A percentile compares a stretch with the other conserved stretches of the same genome.
These are phyloP conservation scores for Phortica magna DNA, from an alignment of 2,888 invertebrate genomes.

Conservation along the genomic window DNA sequence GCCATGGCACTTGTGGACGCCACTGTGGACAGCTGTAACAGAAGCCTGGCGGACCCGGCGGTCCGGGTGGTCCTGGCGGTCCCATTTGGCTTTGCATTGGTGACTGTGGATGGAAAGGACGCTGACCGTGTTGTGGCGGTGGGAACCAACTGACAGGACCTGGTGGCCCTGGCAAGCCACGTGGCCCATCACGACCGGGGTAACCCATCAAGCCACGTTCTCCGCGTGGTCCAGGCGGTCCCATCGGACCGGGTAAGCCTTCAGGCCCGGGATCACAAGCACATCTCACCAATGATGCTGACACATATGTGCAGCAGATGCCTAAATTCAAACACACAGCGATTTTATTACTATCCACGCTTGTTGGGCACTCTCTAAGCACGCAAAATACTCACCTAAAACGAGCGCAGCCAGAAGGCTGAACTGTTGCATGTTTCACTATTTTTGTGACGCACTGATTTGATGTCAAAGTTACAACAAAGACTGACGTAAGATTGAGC, in stretches of 20 bases:
- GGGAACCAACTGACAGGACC: not conserved
- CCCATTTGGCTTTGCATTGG: slow-evolving; percentile 48
- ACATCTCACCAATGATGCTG: slow-evolving; percentile 60
- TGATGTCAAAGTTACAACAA: not conserved
- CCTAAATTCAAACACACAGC: slow-evolving; percentile 43
- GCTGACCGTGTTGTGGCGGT: not conserved
- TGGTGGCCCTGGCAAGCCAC: slow-evolving; percentile 40
- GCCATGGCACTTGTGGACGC: slow-evolving; percentile 24
- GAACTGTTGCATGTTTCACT: slow-evolving; percentile 47
- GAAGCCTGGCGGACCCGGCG: slow-evolving; percentile 63
- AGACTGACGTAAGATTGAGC: slow-evolving; percentile 48
- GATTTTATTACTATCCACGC: not conserved
- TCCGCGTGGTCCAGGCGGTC: slow-evolving; percentile 45
- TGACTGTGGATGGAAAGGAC: slow-evolving; percentile 52
- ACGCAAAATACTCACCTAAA: slow-evolving; percentile 51
- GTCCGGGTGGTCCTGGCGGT: slow-evolving; percentile 60
- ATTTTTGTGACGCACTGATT: slow-evolving; percentile 13
- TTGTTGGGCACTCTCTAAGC: not conserved
- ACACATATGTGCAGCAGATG: slow-evolving; percentile 33
- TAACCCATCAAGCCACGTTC: slow-evolving; percentile 29
- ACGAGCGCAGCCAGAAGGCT: slow-evolving; percentile 45
- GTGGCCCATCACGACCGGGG: not conserved
- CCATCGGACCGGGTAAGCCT: slow-evolving; percentile 24
- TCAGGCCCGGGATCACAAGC: slow-evolving; percentile 59
- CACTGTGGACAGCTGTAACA: slow-evolving; percentile 59